Evolutionary conservation across 2,888 invertebrate genomes (phyloP), one percentile per base, ranked within the genome.

Genomic region (Dicranocentrus wangi): DNA sequence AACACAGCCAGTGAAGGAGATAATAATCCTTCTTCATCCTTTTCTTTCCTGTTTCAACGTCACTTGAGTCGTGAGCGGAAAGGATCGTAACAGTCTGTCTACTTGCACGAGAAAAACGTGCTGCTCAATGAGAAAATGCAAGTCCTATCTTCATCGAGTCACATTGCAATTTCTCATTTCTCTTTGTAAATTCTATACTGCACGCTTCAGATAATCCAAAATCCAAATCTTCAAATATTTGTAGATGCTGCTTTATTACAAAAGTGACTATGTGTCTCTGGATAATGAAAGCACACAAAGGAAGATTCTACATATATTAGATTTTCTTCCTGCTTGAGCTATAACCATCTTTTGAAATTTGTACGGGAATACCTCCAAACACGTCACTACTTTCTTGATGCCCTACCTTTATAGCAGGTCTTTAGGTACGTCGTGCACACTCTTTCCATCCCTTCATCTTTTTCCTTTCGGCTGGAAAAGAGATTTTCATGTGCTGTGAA

Each of bases 161-260:
- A 27, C 51, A 65, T 39, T 55, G 23, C 65, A 66, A 55, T 66
- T 65, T 65, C 65, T 55, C 65, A 55, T 66, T 65, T 65, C 65
- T 55, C 65, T 65, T 65, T 65, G 73, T 58, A 75, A 75, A 75
- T 66, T 75, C 73, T 53, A 47, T 53, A 43, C 27, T 58, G 43
- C 28, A 75, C 43, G 66, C 75, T 58, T 60, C 43, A 68, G 5
- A 42, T 66, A 66, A 66, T 58, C 65, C 65, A 65, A 65, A 68
- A 75, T 73, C 53, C 72, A 28, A 28, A 55, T 58, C 63, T 68
- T 73, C 55, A 75, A 75, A 66, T 58, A 75, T 58, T 75, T 75
- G 66, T 43, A 58, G 51, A 51, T 68, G 17, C n/a, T n/a, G n/a
- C 51, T 68, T 68, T 68, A 32, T 68, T 51, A 42, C 42, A 68